A percentile compares a stretch with the other conserved stretches of the same genome.
These are phyloP conservation scores for Gallinago paraguaiae DNA, from an alignment of 2,113 vertebrate genomes.

Conservation along the genomic window DNA sequence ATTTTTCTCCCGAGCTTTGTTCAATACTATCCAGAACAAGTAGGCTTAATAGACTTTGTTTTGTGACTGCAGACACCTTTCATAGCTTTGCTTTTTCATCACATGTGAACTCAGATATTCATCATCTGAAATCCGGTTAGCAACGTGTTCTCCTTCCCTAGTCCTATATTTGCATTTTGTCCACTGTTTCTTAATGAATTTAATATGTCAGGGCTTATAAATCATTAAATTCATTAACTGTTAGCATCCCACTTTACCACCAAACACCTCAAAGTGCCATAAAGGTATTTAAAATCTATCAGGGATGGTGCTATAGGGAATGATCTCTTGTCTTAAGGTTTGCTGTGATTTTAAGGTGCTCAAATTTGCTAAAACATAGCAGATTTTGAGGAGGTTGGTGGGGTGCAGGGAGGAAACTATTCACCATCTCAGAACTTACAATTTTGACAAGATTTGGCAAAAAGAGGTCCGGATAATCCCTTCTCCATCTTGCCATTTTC, in stretches of 20 bases:
- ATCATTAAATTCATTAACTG: neutral
- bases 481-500: neutral
- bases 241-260: neutral
- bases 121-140: constrained; percentile 33
- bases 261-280: neutral
- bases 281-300: neutral
- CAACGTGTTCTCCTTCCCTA: neutral
- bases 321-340: neutral
- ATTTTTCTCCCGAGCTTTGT: constrained; percentile 64
- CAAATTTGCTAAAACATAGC: neutral
- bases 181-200: constrained; percentile 31
- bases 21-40: constrained; percentile 44
- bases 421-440: neutral
- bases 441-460: neutral
- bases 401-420: neutral
- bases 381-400: neutral
- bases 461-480: neutral
- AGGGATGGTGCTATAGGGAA: rapidly evolving
- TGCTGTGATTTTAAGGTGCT: neutral
- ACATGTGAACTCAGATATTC: neutral
- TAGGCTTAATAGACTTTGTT: constrained; percentile 52
- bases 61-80: constrained; percentile 54
- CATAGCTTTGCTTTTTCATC: constrained; percentile 52
- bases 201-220: constrained; percentile 9
- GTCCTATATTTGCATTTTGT: constrained; percentile 35